A percentile compares a stretch with the other conserved stretches of the same genome.
Evolutionary conservation across 2,888 invertebrate species (phyloP).

Genomic region (Vandiemenella viatica): DNA sequence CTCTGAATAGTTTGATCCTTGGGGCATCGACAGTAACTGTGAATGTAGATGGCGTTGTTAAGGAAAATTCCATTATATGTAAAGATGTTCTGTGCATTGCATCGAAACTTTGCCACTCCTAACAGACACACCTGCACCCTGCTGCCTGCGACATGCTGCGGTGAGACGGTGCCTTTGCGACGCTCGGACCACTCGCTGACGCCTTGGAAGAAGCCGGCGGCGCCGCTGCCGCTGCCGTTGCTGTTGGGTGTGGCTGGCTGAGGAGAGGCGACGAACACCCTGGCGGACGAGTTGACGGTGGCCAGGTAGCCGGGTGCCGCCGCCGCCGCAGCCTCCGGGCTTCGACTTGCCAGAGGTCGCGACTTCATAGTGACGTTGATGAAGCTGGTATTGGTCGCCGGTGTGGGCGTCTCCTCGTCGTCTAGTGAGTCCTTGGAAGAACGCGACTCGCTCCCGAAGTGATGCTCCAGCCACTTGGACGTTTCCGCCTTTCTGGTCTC

Average conservation of each 20-base stretch:
- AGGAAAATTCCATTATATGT: no score
- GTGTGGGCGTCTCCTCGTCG: conserved; percentile 37
- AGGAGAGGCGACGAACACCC: no score
- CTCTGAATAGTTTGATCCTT: no score
- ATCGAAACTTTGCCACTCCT: no score
- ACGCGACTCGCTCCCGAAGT: conserved; percentile 74
- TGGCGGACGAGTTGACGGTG: no score
- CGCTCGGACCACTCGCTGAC: conserved; percentile 64
- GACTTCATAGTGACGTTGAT: conserved; percentile 67
- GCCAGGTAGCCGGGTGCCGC: background rate
- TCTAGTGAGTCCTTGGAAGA: conserved; percentile 58
- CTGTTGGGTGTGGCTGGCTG: no score
- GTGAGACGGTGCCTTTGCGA: conserved; percentile 7
- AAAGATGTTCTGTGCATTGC: no score
- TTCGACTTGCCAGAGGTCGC: conserved; percentile 30
- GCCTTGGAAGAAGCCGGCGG: conserved; percentile 34
- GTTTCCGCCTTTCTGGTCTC: conserved; percentile 80
- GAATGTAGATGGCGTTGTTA: no score
- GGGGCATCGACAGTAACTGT: no score
- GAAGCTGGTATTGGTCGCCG: conserved; percentile 38
- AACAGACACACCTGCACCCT: background rate
- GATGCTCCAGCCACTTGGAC: conserved; percentile 80
- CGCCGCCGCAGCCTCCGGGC: background rate
- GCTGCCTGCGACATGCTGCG: background rate
- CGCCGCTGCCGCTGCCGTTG: background rate